A percentile compares a stretch with the other conserved stretches of the same genome.
Conservation (phyloP, 2,888 invertebrate species). For the Ormyrus pomaceus region DNA sequence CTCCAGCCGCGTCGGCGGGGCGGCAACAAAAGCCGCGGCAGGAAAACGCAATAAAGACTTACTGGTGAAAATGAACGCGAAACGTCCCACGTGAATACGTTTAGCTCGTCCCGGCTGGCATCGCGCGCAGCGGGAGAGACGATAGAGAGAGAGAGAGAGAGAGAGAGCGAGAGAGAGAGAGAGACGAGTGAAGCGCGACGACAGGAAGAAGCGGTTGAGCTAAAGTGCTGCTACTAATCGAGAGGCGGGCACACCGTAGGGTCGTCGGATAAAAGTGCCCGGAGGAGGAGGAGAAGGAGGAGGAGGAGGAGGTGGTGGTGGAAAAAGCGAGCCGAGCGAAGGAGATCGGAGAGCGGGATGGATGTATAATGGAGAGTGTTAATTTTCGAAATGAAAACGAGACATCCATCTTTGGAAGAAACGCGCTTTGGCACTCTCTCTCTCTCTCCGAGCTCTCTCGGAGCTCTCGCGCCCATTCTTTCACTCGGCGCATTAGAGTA, state of each 20-base stretch:
- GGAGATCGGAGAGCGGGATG: background rate
- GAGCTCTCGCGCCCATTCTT: constrained; percentile 62
- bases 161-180: constrained; percentile 8
- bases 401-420: constrained; percentile 72
- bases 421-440: constrained; percentile 66
- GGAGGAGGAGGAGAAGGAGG: constrained; percentile 11
- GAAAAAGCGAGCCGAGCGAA: constrained; percentile 2
- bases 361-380: constrained; percentile 72
- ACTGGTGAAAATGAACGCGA: constrained; percentile 8
- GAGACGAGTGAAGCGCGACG: constrained; percentile 14
- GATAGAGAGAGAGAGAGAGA: background rate
- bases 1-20: too few species aligned
- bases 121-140: background rate
- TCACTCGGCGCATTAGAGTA: constrained; percentile 74
- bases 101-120: background rate
- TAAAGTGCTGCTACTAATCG: constrained; percentile 57
- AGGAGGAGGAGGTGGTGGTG: background rate
- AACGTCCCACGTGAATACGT: constrained; percentile 6
- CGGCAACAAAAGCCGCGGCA: background rate
- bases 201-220: constrained; percentile 55
- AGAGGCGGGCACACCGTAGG: constrained; percentile 20
- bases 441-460: constrained; percentile 62
- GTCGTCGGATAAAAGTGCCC: constrained; percentile 40
- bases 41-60: constrained; percentile 8
- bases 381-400: constrained; percentile 75